phyloP scores from a whole-genome alignment of 2,888 invertebrate species.

The Orchestes rusci region DNA sequence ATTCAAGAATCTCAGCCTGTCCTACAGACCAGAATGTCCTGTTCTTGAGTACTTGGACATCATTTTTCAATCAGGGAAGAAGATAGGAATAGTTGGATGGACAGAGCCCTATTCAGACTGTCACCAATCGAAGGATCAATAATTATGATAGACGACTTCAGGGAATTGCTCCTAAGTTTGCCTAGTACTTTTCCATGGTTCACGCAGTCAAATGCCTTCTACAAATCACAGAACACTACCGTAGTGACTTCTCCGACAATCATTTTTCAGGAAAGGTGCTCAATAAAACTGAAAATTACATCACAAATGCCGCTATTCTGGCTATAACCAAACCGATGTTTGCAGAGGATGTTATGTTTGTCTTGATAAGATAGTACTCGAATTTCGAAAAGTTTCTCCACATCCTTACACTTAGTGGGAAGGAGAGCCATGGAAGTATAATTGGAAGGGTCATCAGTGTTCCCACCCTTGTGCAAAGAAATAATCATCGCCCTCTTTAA shows the following conservation, averaged over 20 bases:
- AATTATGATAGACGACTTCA: constrained; percentile 68
- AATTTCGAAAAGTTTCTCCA: background rate
- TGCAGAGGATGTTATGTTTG: background rate
- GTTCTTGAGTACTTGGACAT: constrained; percentile 62
- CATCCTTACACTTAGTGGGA: background rate
- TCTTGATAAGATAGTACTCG: background rate
- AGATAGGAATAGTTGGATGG: constrained; percentile 79
- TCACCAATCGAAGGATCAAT: constrained; percentile 70
- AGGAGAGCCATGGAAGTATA: background rate
- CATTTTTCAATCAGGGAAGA: constrained; percentile 55
- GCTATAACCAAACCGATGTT: background rate
- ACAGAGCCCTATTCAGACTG: constrained; percentile 80
- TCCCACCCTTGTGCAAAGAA: background rate
- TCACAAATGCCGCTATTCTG: too few relatives aligned
- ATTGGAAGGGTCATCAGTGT: background rate
- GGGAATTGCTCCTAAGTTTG: too few relatives aligned
- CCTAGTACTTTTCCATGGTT: too few relatives aligned
- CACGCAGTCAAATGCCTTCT: too few relatives aligned
- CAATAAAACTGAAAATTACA: too few relatives aligned
- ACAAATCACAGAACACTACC: too few relatives aligned
- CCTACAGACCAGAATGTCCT: constrained; percentile 57
- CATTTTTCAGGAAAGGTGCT: too few relatives aligned
- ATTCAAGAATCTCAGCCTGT: constrained; percentile 54
- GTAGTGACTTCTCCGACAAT: too few relatives aligned
- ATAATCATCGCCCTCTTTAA: background rate